A percentile compares a stretch with the other conserved stretches of the same genome.
These are phyloP conservation scores for Megaceryle torquata DNA, from an alignment of 2,113 vertebrate genomes.

Conservation along the genomic window DNA sequence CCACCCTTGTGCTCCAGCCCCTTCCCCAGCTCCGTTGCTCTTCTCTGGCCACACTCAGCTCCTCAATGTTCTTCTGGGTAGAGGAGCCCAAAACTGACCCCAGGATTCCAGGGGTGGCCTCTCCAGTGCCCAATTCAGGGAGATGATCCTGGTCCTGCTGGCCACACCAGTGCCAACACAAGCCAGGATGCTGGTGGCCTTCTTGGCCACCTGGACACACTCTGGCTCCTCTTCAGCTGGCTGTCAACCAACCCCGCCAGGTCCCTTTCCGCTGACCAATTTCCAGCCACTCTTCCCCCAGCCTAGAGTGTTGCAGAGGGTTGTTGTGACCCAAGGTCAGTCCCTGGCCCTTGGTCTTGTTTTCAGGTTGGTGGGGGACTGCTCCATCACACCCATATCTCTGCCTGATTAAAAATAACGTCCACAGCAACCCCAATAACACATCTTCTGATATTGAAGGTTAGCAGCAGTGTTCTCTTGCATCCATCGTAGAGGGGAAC, in stretches of 20 bases:
- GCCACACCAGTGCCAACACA: too few relatives aligned
- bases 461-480: neutral
- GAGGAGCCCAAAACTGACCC: neutral
- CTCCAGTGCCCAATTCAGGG: too few relatives aligned
- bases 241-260: neutral
- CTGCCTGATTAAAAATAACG: neutral
- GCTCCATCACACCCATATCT: neutral
- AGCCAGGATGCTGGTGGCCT: too few relatives aligned
- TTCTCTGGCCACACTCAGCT: neutral
- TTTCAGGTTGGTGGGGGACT: neutral
- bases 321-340: neutral
- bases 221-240: neutral
- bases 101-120: too few relatives aligned
- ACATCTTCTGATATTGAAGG: neutral
- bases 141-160: too few relatives aligned
- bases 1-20: too few relatives aligned
- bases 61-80: too few relatives aligned
- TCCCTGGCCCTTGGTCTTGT: neutral
- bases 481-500: neutral
- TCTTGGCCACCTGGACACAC: neutral
- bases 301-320: too few relatives aligned
- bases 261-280: neutral
- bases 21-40: neutral
- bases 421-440: neutral
- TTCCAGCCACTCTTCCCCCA: neutral